These are phyloP conservation scores for Ophion obscuratus DNA, from an alignment of 2,888 invertebrate species.

Conservation along the genomic window DNA sequence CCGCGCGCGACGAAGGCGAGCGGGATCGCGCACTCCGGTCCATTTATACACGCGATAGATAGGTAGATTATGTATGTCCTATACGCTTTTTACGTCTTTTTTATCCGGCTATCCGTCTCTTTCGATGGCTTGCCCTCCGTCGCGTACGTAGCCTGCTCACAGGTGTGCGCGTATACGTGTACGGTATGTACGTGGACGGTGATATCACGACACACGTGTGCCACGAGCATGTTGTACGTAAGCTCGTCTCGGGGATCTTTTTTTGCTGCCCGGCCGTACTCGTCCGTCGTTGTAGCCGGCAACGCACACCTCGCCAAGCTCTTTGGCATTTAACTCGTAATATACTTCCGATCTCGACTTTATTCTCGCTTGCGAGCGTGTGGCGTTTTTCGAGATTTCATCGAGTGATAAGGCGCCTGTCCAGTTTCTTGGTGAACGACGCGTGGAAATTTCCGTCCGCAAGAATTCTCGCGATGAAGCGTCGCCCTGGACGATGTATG, in stretches of 20 bases:
- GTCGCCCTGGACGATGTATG: background rate
- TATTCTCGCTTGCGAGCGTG: conserved; percentile 64
- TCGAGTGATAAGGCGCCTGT: conserved; percentile 71
- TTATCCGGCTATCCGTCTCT: conserved; percentile 63
- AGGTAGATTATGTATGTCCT: conserved; percentile 69
- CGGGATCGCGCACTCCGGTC: conserved; percentile 80
- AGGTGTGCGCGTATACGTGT: conserved; percentile 58
- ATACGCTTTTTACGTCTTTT: conserved; percentile 65
- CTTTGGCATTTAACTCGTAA: conserved; percentile 76
- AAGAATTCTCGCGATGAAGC: conserved; percentile 49
- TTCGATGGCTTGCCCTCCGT: conserved; percentile 48
- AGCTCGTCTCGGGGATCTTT: conserved; percentile 55
- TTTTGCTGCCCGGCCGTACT: conserved; percentile 48
- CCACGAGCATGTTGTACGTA: conserved; percentile 28
- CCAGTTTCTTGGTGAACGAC: conserved; percentile 54
- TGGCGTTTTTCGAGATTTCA: conserved; percentile 76
- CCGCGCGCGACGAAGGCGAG: conserved; percentile 81
- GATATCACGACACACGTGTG: background rate
- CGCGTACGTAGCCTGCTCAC: background rate
- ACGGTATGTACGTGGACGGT: background rate
- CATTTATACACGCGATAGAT: conserved; percentile 77
- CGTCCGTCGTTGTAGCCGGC: conserved; percentile 49
- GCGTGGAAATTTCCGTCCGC: conserved; percentile 77
- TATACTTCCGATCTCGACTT: conserved; percentile 78
- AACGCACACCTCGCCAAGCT: conserved; percentile 38